Conservation (phyloP, 2,888 invertebrate genomes). For the Cabera pusaria region DNA sequence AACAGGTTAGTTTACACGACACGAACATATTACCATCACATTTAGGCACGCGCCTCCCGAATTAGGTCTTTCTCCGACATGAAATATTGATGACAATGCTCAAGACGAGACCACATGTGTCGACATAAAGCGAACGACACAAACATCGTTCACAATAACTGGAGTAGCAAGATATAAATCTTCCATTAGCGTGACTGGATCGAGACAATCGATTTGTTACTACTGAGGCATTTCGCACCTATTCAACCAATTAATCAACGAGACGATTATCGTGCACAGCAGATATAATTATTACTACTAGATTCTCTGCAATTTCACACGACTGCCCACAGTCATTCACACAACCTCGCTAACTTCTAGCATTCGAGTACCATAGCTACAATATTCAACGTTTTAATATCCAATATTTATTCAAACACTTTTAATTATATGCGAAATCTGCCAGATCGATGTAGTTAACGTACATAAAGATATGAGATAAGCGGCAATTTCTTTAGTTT, state of each 20-base stretch:
- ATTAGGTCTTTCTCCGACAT: slow-evolving; percentile 50
- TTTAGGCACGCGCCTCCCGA: slow-evolving; percentile 43
- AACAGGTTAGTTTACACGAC: slow-evolving; percentile 20
- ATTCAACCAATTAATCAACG: no score
- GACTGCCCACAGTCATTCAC: slow-evolving; percentile 8
- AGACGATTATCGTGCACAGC: no score
- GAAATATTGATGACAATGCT: slow-evolving; percentile 55
- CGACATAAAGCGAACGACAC: no score
- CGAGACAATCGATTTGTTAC: no score
- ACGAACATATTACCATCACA: slow-evolving; percentile 43
- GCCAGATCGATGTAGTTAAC: slow-evolving; percentile 31
- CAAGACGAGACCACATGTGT: slow-evolving; percentile 20
- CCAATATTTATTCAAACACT: slow-evolving; percentile 35
- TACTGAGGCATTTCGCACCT: slow-evolving; percentile 3
- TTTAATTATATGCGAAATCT: slow-evolving; percentile 42
- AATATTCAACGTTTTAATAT: slow-evolving; percentile 19
- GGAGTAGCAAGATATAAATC: no score
- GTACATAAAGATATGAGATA: slow-evolving; percentile 41
- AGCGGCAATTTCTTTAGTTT: slow-evolving; percentile 43
- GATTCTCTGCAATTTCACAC: slow-evolving; percentile 19
- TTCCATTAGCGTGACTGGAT: no score
- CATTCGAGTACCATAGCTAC: slow-evolving; percentile 1
- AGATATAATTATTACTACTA: no score
- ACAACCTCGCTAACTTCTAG: slow-evolving; percentile 13
- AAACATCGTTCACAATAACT: no score